Evolutionary conservation across 2,888 invertebrate genomes (phyloP).

Genomic region (Clostera curtula): DNA sequence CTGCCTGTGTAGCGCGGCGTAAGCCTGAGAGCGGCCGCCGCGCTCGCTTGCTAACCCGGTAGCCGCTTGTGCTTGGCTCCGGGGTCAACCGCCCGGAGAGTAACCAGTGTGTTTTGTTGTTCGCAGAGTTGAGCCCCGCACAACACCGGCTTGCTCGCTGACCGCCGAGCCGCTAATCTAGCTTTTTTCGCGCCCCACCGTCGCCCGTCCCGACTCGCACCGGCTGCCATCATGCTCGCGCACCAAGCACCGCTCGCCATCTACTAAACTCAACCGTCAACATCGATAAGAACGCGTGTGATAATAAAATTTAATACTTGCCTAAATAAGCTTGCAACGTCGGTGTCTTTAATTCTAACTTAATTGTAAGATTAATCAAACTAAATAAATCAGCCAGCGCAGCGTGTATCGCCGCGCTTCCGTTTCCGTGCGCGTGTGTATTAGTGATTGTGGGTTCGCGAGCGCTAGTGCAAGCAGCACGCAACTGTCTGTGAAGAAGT

Average conservation of each 20-base stretch:
- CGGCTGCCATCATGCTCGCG: conserved; percentile 69
- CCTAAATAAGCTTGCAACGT: conserved; percentile 73
- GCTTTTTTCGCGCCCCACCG: conserved; percentile 72
- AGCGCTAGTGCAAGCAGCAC: conserved; percentile 36
- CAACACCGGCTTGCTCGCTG: conserved; percentile 73
- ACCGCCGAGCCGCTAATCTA: conserved; percentile 73
- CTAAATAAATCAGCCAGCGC: conserved; percentile 30
- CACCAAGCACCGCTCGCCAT: conserved; percentile 72
- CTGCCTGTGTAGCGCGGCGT: conserved; percentile 31
- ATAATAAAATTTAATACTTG: conserved; percentile 70
- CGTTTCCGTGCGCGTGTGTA: conserved; percentile 48
- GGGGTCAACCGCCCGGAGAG: conserved; percentile 64
- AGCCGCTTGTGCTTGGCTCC: conserved; percentile 73
- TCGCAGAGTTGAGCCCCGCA: conserved; percentile 75
- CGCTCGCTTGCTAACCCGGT: conserved; percentile 70
- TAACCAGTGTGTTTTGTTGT: conserved; percentile 75
- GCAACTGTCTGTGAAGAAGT: conserved; percentile 43
- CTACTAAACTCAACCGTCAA: conserved; percentile 69
- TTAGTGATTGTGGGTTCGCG: too few species aligned
- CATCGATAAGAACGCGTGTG: conserved; percentile 73
- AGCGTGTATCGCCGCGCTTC: conserved; percentile 39
- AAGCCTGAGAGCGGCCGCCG: conserved; percentile 49
- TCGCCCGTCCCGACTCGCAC: conserved; percentile 62
- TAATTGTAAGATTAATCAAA: conserved; percentile 65
- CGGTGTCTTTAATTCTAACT: conserved; percentile 71